Conservation (phyloP, 2,113 vertebrate species). For the Nicator chloris region DNA sequence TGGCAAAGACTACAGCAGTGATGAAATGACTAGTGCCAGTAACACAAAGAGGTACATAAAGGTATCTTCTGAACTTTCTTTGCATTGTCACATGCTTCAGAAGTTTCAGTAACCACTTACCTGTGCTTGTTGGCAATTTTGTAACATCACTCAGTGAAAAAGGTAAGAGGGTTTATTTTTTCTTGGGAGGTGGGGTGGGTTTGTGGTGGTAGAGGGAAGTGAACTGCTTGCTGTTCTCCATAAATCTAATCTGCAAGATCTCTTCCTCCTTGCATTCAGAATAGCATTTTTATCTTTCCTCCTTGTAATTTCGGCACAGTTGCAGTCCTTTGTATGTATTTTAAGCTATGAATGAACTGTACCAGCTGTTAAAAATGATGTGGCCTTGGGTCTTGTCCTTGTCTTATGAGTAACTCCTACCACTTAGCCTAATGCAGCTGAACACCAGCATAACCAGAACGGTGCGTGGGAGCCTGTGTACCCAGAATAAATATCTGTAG, state of each 20-base stretch:
- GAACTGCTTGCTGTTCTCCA: not conserved
- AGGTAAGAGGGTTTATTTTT: not conserved
- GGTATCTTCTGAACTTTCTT: not conserved
- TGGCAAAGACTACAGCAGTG: not conserved
- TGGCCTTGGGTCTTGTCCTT: not conserved
- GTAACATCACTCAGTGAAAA: not conserved
- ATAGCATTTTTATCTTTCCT: not conserved
- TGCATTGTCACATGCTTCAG: not conserved
- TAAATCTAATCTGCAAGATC: not conserved
- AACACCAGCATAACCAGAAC: not conserved
- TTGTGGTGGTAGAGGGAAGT: not conserved
- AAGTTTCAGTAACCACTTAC: not conserved
- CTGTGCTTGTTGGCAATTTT: not conserved
- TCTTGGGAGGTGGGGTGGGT: rapidly evolving
- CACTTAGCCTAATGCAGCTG: not conserved
- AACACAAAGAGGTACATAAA: not conserved
- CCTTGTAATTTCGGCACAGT: not conserved
- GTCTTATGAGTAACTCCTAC: not conserved
- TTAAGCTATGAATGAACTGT: not conserved
- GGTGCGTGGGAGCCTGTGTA: not conserved
- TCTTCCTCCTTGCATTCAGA: not conserved
- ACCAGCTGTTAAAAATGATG: not conserved
- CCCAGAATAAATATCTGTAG: not conserved
- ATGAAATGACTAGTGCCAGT: not conserved
- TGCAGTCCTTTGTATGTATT: not conserved